A percentile compares a stretch with the other conserved stretches of the same genome.
Conservation (phyloP, 2,888 invertebrate genomes). For the Diadegma fenestrale region DNA sequence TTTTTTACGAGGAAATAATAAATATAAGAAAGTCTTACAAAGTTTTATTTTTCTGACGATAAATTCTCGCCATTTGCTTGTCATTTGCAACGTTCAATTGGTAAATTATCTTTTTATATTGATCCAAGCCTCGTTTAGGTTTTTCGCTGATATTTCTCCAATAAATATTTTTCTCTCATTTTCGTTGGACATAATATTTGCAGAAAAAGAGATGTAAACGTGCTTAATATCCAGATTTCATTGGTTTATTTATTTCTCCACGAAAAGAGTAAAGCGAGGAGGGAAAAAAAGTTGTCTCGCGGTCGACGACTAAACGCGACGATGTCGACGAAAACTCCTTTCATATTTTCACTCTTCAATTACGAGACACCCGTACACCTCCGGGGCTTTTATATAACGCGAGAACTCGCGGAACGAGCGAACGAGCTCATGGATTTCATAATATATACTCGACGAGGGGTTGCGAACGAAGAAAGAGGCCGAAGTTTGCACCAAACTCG, state of each 20-base stretch:
- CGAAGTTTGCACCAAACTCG: slow-evolving; percentile 47
- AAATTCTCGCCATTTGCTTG: slow-evolving; percentile 19
- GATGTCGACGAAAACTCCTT: slow-evolving; percentile 65
- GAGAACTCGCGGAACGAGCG: slow-evolving; percentile 58
- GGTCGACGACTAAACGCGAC: slow-evolving; percentile 44
- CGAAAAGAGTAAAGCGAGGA: background rate
- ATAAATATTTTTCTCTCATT: background rate
- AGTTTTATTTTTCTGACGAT: slow-evolving; percentile 46
- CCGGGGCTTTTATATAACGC: slow-evolving; percentile 62
- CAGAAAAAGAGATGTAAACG: background rate
- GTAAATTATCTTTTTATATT: background rate
- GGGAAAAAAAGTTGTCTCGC: slow-evolving; percentile 11
- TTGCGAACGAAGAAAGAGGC: slow-evolving; percentile 66
- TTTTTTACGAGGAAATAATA: slow-evolving; percentile 14
- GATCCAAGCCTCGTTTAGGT: background rate
- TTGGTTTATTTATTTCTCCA: background rate
- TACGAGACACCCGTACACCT: slow-evolving; percentile 59
- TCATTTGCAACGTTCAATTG: slow-evolving; percentile 36
- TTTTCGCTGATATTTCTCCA: background rate
- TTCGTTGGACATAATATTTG: background rate
- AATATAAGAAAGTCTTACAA: slow-evolving; percentile 40
- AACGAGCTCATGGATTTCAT: slow-evolving; percentile 69
- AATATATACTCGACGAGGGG: slow-evolving; percentile 66
- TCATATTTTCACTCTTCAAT: slow-evolving; percentile 69
- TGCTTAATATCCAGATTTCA: background rate